Conservation (phyloP, 2,797 vertebrate genomes). For the Cheirogaleus major region DNA sequence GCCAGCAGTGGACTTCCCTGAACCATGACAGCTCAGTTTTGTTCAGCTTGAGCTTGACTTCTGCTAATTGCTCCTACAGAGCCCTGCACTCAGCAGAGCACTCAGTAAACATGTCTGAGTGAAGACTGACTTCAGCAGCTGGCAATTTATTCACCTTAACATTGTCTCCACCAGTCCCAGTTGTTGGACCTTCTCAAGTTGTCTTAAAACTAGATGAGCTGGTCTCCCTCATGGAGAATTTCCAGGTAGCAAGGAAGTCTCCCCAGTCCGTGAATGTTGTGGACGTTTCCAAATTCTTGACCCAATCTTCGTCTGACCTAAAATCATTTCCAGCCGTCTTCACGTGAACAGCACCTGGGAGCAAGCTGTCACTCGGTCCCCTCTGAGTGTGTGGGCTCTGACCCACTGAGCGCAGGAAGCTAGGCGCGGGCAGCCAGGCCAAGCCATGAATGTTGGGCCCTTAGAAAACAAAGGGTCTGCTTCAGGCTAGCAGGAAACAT, state of each 20-base stretch:
- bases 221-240: background rate
- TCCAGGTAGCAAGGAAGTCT: background rate
- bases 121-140: background rate
- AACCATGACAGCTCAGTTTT: background rate
- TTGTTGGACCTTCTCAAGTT: background rate
- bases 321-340: background rate
- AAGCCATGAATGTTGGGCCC: background rate
- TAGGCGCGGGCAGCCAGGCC: background rate
- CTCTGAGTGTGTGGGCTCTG: background rate
- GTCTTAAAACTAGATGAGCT: background rate
- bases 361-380: background rate
- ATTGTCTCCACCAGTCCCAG: background rate
- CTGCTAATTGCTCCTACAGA: background rate
- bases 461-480: constrained; percentile 55
- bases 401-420: background rate
- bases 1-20: background rate
- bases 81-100: background rate
- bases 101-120: fast-evolving
- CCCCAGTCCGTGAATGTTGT: background rate
- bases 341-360: background rate
- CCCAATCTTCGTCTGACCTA: background rate
- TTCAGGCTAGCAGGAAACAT: constrained; percentile 48
- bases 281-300: background rate
- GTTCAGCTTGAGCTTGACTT: background rate
- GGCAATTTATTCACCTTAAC: background rate